Conservation (phyloP, 2,113 vertebrate species). For the Lepidothrix coronata region DNA sequence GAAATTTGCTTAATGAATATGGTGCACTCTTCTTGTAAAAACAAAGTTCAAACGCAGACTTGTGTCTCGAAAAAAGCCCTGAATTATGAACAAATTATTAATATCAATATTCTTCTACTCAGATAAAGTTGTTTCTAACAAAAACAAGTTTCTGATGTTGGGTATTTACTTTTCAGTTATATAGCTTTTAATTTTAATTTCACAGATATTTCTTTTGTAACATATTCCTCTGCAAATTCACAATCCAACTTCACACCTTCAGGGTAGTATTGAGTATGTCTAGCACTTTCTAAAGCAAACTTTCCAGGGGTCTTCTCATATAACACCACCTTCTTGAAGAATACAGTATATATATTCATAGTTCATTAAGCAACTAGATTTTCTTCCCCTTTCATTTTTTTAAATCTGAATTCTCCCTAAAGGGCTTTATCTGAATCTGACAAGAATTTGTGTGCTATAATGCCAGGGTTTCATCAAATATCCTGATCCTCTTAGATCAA, state of each 20-base stretch:
- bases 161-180: background rate
- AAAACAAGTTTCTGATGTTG: background rate
- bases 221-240: background rate
- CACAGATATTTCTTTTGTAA: background rate
- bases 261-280: background rate
- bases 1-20: background rate
- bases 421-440: background rate
- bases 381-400: accelerated
- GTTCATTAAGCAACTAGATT: background rate
- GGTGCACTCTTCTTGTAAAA: background rate
- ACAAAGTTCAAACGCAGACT: background rate
- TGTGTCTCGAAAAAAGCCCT: accelerated
- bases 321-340: background rate
- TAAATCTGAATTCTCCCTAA: background rate
- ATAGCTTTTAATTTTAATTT: background rate
- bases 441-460: background rate
- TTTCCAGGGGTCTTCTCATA: background rate
- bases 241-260: background rate
- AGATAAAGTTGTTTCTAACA: background rate
- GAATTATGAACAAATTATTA: background rate
- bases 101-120: background rate
- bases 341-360: background rate
- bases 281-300: background rate
- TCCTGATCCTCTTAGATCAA: background rate
- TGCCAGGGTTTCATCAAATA: background rate